A percentile compares a stretch with the other conserved stretches of the same genome.
Evolutionary conservation across 2,888 invertebrate species (phyloP).

Genomic region (Peribatodes rhomboidaria): DNA sequence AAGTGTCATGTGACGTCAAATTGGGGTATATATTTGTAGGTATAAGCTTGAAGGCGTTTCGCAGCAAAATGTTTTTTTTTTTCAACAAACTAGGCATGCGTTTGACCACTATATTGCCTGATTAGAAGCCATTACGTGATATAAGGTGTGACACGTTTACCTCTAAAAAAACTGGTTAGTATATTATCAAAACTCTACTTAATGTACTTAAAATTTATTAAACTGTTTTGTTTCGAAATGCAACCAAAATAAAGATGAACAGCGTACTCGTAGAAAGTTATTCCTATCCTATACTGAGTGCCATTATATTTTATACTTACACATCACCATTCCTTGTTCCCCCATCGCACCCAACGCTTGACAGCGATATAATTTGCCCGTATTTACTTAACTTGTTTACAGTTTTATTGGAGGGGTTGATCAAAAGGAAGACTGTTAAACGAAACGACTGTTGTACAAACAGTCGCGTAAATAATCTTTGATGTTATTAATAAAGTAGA

Average conservation of each 20-base stretch:
- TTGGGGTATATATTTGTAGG: slow-evolving; percentile 9
- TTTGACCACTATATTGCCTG: too few relatives aligned
- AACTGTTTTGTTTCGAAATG: too few relatives aligned
- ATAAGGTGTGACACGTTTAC: too few relatives aligned
- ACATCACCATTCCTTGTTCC: not conserved
- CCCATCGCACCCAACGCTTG: slow-evolving; percentile 33
- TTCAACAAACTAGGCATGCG: too few relatives aligned
- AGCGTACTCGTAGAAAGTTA: too few relatives aligned
- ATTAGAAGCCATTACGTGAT: too few relatives aligned
- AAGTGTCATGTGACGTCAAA: slow-evolving; percentile 30
- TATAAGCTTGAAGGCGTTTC: not conserved
- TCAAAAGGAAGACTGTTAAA: slow-evolving; percentile 43
- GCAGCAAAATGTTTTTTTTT: too few relatives aligned
- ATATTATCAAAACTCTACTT: too few relatives aligned
- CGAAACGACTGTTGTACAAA: slow-evolving; percentile 36
- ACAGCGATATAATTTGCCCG: slow-evolving; percentile 34
- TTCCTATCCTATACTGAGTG: too few relatives aligned
- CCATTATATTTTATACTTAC: too few relatives aligned
- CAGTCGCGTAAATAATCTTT: slow-evolving; percentile 41
- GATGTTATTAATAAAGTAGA: slow-evolving; percentile 28
- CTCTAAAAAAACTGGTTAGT: not conserved
- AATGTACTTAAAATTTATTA: too few relatives aligned
- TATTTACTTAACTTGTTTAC: slow-evolving; percentile 45
- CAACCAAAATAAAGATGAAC: too few relatives aligned
- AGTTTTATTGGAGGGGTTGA: slow-evolving; percentile 42